Conservation (phyloP, 2,888 invertebrate genomes). For the Lochmaea capreae region DNA sequence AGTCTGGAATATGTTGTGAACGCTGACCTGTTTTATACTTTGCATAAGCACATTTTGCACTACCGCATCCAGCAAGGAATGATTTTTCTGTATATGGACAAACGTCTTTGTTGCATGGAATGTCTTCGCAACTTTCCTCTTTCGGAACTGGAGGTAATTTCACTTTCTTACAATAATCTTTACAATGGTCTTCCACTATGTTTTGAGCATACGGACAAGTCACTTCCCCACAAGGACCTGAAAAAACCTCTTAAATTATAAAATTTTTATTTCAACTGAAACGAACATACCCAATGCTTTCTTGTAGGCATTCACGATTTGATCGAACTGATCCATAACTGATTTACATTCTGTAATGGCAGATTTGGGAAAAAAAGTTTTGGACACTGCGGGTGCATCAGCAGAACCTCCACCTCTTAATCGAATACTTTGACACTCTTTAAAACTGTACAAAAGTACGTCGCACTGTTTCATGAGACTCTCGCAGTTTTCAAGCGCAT, state of each 20-base stretch:
- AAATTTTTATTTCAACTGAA: background rate
- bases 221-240: slow-evolving; percentile 60
- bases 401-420: slow-evolving; percentile 8
- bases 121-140: slow-evolving; percentile 43
- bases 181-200: slow-evolving; percentile 54
- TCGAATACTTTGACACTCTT: background rate
- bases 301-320: slow-evolving; percentile 58
- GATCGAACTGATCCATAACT: slow-evolving; percentile 62
- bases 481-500: background rate
- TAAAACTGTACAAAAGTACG: background rate
- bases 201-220: slow-evolving; percentile 60
- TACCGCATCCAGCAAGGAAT: slow-evolving; percentile 58
- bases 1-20: background rate
- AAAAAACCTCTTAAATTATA: background rate
- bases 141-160: background rate
- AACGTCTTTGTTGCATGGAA: slow-evolving; percentile 48
- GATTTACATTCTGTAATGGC: slow-evolving; percentile 60
- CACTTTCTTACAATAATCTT: slow-evolving; percentile 49
- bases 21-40: slow-evolving; percentile 56
- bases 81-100: slow-evolving; percentile 49
- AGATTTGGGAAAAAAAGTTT: slow-evolving; percentile 45
- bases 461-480: background rate
- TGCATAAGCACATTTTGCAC: slow-evolving; percentile 59
- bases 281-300: slow-evolving; percentile 51
- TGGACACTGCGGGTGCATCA: background rate